Base-by-base conservation (phyloP, 2,888 invertebrate species). In the Nymphalis c-album region DNA sequence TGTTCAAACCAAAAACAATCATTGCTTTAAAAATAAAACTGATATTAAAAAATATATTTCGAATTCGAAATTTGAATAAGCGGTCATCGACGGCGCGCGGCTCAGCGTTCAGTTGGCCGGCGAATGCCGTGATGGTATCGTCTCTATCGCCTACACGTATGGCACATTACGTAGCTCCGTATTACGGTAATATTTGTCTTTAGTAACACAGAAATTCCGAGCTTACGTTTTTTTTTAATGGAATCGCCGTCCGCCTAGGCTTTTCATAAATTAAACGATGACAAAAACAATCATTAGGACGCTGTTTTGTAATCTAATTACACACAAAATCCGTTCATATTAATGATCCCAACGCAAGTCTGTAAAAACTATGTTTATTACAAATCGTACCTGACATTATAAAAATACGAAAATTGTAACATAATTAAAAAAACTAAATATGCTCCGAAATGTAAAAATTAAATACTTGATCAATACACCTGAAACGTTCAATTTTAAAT, bases 111-210 rank as follows among this genome's bases (percentile, higher is more conserved):
- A 77, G 78, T 79, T 79, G 78, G 77, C 76, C 81, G 78, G 76
- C 82, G 87, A 89, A 85, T 90, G 89, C 70, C 84, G 83, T 82
- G 76, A 77, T 76, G 64, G 72, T 67, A 74, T 77, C 76, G 76
- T 75, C 26, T 75, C 51, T 17, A 55, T 35, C 55, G 31, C 3
- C 31, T 73, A 45, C 69, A 53, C 75, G 80, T 80, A 79, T 77
- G 76, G 77, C 77, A 75, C 72, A 78, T 87, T 85, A 85, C 84
- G 79, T 76, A 73, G 71, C 68, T 51, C 26, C 69, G 68, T 78
- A 80, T 84, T 81, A 85, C 87, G 80, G 85, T 86, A 85, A 83
- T 81, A 78, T 82, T 84, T 82, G 79, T 74, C 74, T 80, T 80
- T 76, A 76, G 78, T 76, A 77, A 77, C 74, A 73, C 64, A 72